Conservation (phyloP, 2,113 vertebrate genomes). For the Lycaon pictus region DNA sequence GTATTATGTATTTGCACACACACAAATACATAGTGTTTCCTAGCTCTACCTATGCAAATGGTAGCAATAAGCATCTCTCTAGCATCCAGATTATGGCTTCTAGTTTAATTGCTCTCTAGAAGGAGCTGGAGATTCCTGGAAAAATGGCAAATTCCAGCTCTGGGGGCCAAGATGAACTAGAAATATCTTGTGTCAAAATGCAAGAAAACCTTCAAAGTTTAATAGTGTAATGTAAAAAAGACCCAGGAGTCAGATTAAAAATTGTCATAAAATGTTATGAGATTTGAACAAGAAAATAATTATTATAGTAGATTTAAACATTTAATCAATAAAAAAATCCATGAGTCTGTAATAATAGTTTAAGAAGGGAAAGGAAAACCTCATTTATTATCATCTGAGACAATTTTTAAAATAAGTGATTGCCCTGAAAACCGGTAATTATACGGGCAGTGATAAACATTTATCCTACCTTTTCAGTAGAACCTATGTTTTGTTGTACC, state of each 20-base stretch:
- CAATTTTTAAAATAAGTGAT: slow-evolving; percentile 7
- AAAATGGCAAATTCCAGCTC: slow-evolving; percentile 1
- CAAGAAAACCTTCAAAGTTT: background rate
- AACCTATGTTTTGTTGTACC: background rate
- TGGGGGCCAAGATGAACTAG: background rate
- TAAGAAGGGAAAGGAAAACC: background rate
- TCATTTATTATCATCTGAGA: background rate
- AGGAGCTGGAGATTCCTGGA: background rate
- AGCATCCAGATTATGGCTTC: background rate
- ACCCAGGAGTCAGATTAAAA: background rate
- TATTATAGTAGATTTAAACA: background rate
- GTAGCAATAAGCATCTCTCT: background rate
- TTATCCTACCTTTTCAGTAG: background rate
- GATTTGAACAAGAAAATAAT: slow-evolving; percentile 1
- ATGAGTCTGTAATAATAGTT: background rate
- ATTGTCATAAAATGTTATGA: slow-evolving; percentile 36
- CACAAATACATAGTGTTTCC: background rate
- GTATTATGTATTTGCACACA: too few species aligned
- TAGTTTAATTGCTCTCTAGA: background rate
- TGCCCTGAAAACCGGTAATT: slow-evolving; percentile 31
- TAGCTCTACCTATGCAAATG: background rate
- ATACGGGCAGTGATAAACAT: background rate
- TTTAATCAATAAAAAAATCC: background rate
- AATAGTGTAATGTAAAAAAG: background rate
- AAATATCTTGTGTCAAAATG: background rate